Conservation (phyloP, 2,888 invertebrate genomes). For the Eupithecia exiguata region DNA sequence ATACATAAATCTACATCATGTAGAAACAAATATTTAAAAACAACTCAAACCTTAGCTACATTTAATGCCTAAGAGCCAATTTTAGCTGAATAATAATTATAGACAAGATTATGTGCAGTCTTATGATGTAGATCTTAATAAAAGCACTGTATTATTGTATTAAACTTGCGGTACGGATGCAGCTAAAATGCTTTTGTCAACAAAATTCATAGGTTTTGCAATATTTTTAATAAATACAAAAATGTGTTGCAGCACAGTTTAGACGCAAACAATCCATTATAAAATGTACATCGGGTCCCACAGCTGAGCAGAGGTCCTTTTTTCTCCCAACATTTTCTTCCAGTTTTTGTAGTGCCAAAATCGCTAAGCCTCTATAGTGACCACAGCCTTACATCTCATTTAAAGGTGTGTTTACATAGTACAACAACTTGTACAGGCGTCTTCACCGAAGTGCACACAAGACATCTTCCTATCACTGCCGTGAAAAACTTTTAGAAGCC, state of each 20-base stretch:
- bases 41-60: neutral
- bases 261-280: neutral
- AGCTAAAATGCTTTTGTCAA: neutral
- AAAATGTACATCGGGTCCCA: neutral
- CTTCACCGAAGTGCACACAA: constrained; percentile 68
- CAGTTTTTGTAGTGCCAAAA: neutral
- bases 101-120: neutral
- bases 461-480: constrained; percentile 60
- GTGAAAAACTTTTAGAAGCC: constrained; percentile 54
- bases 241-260: neutral
- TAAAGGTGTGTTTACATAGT: constrained; percentile 73
- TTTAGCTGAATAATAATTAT: neutral
- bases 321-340: neutral
- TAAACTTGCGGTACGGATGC: neutral
- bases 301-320: neutral
- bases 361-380: neutral
- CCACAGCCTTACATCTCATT: constrained; percentile 62
- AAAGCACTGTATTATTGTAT: neutral
- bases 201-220: neutral
- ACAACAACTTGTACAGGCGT: constrained; percentile 62
- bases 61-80: neutral
- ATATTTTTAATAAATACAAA: neutral
- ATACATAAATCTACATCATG: neutral
- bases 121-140: neutral
- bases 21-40: neutral